Conservation (phyloP, 2,797 vertebrate genomes). For the Premnoplex brunnescens region DNA sequence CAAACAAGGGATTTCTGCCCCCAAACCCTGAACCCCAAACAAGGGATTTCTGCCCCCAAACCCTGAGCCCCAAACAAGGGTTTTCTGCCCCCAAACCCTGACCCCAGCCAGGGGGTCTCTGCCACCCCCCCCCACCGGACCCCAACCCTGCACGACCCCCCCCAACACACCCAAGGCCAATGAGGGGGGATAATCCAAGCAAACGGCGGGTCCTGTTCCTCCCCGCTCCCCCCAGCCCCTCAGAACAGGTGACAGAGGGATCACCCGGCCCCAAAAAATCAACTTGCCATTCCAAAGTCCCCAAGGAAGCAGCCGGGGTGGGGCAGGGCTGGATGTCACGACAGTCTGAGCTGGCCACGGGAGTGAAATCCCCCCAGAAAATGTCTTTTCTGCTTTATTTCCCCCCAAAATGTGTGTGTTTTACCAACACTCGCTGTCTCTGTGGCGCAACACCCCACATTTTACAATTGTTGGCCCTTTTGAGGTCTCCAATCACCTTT, state of each 20-base stretch:
- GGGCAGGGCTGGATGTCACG: neutral
- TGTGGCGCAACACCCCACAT: rapidly evolving
- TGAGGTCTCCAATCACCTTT: too few species aligned
- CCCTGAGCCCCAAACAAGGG: too few species aligned
- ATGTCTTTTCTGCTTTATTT: neutral
- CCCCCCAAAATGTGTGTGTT: neutral
- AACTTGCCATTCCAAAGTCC: neutral
- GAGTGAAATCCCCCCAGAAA: too few species aligned
- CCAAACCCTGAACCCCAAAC: too few species aligned
- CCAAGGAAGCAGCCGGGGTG: neutral
- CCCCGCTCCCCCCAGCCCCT: neutral
- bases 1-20: too few species aligned
- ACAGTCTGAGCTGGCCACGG: rapidly evolving
- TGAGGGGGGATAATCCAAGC: neutral
- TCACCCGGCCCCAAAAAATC: rapidly evolving
- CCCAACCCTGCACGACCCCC: rapidly evolving
- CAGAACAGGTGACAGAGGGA: too few species aligned
- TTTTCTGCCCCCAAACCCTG: too few species aligned
- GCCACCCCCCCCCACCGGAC: too few species aligned
- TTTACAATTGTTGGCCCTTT: rapidly evolving
- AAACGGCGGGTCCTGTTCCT: rapidly evolving
- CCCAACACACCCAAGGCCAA: neutral
- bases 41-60: too few species aligned
- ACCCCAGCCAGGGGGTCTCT: too few species aligned
- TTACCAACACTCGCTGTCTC: neutral